These are phyloP conservation scores for Ormyrus pomaceus DNA, from an alignment of 2,888 invertebrate genomes.

Conservation along the genomic window DNA sequence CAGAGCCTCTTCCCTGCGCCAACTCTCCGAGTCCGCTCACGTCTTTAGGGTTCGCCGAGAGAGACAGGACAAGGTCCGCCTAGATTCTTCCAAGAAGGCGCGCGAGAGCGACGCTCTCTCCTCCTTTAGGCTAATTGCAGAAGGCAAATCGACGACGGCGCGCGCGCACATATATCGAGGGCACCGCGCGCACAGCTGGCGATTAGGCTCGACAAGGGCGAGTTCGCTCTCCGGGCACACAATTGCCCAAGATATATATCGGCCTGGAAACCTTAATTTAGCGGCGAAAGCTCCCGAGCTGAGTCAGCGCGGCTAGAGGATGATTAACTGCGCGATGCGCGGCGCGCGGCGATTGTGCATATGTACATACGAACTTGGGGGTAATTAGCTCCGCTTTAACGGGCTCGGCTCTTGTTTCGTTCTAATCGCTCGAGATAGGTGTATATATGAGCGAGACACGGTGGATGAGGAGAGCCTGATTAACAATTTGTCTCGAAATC, in stretches of 20 bases:
- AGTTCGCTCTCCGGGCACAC: not conserved
- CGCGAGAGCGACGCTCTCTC: not conserved
- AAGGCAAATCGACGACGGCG: slow-evolving; percentile 18
- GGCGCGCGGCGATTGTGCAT: not conserved
- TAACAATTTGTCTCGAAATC: too few species aligned
- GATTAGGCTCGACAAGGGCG: not conserved
- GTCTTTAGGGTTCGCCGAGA: too few species aligned
- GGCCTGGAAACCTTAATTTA: slow-evolving; percentile 29
- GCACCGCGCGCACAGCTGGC: not conserved
- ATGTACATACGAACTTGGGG: slow-evolving; percentile 4
- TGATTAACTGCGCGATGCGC: slow-evolving; percentile 20
- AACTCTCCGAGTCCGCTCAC: too few species aligned
- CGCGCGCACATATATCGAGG: slow-evolving; percentile 22
- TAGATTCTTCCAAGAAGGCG: slow-evolving; percentile 25
- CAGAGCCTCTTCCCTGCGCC: too few species aligned
- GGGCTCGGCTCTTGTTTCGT: not conserved
- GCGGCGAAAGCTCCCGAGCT: slow-evolving; percentile 17
- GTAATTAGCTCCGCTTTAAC: not conserved
- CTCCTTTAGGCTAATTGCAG: slow-evolving; percentile 39
- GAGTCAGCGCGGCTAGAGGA: not conserved
- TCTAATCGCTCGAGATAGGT: too few species aligned
- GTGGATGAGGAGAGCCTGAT: too few species aligned
- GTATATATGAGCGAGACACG: too few species aligned
- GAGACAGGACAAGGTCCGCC: too few species aligned
- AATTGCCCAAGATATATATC: not conserved